Evolutionary conservation across 1,140 invertebrate genomes (phyloP).

Genomic region (Dendrolimus punctatus): DNA sequence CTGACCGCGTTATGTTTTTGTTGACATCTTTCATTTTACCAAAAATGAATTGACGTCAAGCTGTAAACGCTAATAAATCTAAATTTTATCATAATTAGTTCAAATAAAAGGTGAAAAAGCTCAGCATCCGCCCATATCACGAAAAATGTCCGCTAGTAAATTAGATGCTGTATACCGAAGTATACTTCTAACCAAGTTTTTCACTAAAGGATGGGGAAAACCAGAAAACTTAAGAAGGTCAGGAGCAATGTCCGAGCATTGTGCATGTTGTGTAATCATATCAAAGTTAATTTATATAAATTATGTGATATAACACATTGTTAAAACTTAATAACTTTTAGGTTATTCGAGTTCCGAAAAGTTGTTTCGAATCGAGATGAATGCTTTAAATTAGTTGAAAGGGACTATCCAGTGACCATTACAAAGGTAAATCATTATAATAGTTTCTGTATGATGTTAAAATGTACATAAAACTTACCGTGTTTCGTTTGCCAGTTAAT

Average conservation of each 20-base stretch:
- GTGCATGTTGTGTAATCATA: constrained; percentile 12
- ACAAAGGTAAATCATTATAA: constrained; percentile 79
- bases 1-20: constrained; percentile 24
- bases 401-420: constrained; percentile 90
- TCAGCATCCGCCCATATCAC: constrained; percentile 20
- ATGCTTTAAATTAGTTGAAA: constrained; percentile 87
- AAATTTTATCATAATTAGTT: constrained; percentile 8
- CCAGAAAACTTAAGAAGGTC: constrained; percentile 93
- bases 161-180: constrained; percentile 92
- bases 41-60: constrained; percentile 33
- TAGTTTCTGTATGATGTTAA: neutral
- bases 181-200: constrained; percentile 93
- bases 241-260: constrained; percentile 6
- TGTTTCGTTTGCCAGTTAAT: too few relatives aligned
- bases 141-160: constrained; percentile 80
- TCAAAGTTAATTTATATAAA: neutral
- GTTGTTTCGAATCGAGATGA: constrained; percentile 86
- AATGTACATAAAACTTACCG: too few relatives aligned
- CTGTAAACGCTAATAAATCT: constrained; percentile 8
- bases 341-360: constrained; percentile 93
- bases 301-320: constrained; percentile 1
- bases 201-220: constrained; percentile 97
- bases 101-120: constrained; percentile 13
- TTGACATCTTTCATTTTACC: constrained; percentile 28
- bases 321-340: constrained; percentile 52